Percentiles rank a stretch among this genome's conserved stretches.
These are phyloP conservation scores for Lasioglossum baleicum DNA, from an alignment of 1,140 invertebrate species.

Conservation along the genomic window DNA sequence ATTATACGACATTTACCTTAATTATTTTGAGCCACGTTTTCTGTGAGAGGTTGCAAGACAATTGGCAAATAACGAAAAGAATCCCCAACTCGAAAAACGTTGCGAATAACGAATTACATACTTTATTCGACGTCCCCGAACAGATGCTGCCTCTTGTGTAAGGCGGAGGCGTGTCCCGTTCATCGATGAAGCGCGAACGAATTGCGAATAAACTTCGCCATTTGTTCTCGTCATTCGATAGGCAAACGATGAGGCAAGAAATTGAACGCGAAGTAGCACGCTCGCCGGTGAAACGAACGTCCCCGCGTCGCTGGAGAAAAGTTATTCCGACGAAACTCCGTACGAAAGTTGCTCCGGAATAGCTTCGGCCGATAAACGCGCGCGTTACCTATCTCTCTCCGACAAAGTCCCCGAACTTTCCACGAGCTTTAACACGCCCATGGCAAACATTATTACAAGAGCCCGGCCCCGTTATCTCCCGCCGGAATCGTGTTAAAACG, in stretches of 20 bases:
- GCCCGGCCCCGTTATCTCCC: slow-evolving; percentile 17
- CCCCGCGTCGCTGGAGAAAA: background rate
- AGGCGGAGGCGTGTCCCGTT: background rate
- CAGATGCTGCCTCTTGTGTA: too few relatives aligned
- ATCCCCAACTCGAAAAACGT: too few relatives aligned
- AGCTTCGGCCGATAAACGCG: slow-evolving; percentile 25
- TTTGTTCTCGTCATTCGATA: slow-evolving; percentile 12
- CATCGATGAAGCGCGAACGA: background rate
- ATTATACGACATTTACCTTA: too few relatives aligned
- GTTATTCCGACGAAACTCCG: slow-evolving; percentile 23
- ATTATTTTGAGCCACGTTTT: too few relatives aligned
- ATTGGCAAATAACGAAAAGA: too few relatives aligned
- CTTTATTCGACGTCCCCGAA: too few relatives aligned
- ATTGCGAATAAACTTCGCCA: background rate
- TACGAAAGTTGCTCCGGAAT: slow-evolving; percentile 26
- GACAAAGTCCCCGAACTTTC: slow-evolving; percentile 33
- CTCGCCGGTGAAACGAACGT: slow-evolving; percentile 26
- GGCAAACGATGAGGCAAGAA: slow-evolving; percentile 28
- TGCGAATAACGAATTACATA: too few relatives aligned
- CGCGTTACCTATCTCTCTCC: slow-evolving; percentile 20
- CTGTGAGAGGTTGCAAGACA: too few relatives aligned
- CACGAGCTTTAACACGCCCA: slow-evolving; percentile 36
- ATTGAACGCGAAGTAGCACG: slow-evolving; percentile 36
- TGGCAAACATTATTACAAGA: slow-evolving; percentile 36
- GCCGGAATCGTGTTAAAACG: slow-evolving; percentile 34